Conservation (phyloP, 2,888 invertebrate genomes). For the Lycophotia porphyrea region DNA sequence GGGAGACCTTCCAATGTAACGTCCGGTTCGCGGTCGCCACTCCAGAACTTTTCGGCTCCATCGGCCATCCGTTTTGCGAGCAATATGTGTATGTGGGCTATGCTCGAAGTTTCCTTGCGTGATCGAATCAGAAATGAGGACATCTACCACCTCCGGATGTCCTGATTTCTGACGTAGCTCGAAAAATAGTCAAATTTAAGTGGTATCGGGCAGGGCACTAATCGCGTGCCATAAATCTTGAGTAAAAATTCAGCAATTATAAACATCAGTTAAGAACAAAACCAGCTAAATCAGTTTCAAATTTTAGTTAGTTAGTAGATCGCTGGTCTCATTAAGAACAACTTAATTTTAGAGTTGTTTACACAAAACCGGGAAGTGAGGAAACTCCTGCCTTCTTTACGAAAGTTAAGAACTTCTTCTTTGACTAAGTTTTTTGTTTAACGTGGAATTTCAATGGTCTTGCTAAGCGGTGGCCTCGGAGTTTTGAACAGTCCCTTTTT, state of each 20-base stretch:
- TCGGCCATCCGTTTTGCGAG: too few species aligned
- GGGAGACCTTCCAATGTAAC: too few species aligned
- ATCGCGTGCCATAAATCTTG: too few species aligned
- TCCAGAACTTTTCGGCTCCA: too few species aligned
- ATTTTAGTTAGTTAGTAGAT: conserved; percentile 41
- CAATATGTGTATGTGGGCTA: too few species aligned
- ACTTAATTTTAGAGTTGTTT: conserved; percentile 60
- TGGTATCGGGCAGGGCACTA: too few species aligned
- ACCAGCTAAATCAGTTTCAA: conserved; percentile 24
- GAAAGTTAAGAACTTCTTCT: conserved; percentile 46
- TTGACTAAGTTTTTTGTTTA: conserved; percentile 53
- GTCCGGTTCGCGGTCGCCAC: too few species aligned
- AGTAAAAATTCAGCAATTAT: neutral
- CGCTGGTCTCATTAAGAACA: conserved; percentile 56
- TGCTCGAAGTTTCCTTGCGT: too few species aligned
- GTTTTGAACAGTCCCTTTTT: conserved; percentile 14
- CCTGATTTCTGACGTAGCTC: too few species aligned
- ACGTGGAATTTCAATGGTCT: conserved; percentile 51
- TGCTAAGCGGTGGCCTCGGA: conserved; percentile 38
- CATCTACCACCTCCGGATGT: too few species aligned
- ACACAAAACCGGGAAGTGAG: conserved; percentile 52
- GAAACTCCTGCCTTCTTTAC: conserved; percentile 48
- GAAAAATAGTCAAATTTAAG: too few species aligned
- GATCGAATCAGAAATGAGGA: too few species aligned
- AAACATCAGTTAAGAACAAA: conserved; percentile 7